A percentile compares a stretch with the other conserved stretches of the same genome.
Evolutionary conservation across 2,888 invertebrate genomes (phyloP).

Genomic region (Stenoptilia bipunctidactyla): DNA sequence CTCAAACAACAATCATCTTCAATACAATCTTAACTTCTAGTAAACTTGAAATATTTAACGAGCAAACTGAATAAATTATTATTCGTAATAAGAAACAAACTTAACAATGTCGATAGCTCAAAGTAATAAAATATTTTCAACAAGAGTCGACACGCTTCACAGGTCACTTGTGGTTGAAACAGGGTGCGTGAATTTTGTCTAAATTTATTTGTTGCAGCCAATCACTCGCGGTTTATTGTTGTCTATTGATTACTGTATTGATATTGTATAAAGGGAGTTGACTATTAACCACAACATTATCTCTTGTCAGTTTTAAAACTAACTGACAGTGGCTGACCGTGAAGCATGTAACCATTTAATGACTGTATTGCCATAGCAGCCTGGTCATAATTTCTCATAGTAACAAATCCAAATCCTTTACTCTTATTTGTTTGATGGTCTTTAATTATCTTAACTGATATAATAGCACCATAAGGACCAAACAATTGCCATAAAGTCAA

Average conservation of each 20-base stretch:
- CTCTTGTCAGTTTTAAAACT: slow-evolving; percentile 70
- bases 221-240: slow-evolving; percentile 43
- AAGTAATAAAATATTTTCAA: slow-evolving; percentile 67
- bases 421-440: slow-evolving; percentile 68
- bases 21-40: slow-evolving; percentile 67
- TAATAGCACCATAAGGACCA: slow-evolving; percentile 71
- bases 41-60: slow-evolving; percentile 72
- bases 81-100: slow-evolving; percentile 68
- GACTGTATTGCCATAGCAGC: slow-evolving; percentile 69
- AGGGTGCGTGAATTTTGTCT: slow-evolving; percentile 22
- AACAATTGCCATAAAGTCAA: slow-evolving; percentile 66
- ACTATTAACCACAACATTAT: slow-evolving; percentile 55
- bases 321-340: slow-evolving; percentile 63
- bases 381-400: slow-evolving; percentile 68
- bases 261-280: slow-evolving; percentile 58
- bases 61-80: slow-evolving; percentile 72
- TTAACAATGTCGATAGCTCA: slow-evolving; percentile 71
- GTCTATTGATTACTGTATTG: slow-evolving; percentile 65
- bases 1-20: slow-evolving; percentile 63
- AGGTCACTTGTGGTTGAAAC: slow-evolving; percentile 22
- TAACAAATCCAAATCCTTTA: slow-evolving; percentile 69
- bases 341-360: slow-evolving; percentile 59
- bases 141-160: slow-evolving; percentile 58
- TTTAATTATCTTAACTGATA: slow-evolving; percentile 68
- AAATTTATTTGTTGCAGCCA: slow-evolving; percentile 32